Percentiles rank a stretch among this genome's conserved stretches.
phyloP scores from a whole-genome alignment of 1,140 invertebrate genomes.

The Drosophila ohnishii region DNA sequence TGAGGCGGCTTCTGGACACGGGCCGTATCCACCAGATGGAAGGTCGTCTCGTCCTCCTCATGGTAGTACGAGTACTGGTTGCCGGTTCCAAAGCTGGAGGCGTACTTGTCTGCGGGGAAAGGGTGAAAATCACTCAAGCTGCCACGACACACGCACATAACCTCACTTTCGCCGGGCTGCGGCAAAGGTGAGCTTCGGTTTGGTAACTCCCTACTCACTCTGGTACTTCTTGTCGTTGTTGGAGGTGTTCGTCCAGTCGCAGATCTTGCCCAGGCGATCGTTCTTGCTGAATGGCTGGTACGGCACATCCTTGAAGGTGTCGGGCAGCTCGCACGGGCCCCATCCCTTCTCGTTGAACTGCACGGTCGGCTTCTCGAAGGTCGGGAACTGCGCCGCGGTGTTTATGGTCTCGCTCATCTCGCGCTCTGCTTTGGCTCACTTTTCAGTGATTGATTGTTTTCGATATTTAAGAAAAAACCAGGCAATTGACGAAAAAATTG shows the following conservation, averaged over 20 bases:
- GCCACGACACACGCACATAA: constrained; percentile 76
- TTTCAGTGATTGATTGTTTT: constrained; percentile 29
- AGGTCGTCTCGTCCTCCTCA: constrained; percentile 99
- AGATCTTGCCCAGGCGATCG: constrained; percentile 98
- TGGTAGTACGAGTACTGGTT: constrained; percentile 99
- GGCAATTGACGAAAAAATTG: constrained; percentile 20
- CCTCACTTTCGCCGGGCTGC: constrained; percentile 56
- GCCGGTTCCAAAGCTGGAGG: constrained; percentile 96
- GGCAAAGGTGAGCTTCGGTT: constrained; percentile 7
- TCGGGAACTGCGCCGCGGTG: constrained; percentile 65
- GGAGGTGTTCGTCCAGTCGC: constrained; percentile 98
- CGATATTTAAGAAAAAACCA: constrained; percentile 16
- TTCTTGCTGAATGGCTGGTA: constrained; percentile 99
- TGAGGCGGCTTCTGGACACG: constrained; percentile 95
- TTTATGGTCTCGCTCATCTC: constrained; percentile 81
- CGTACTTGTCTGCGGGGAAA: constrained; percentile 92
- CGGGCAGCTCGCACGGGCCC: constrained; percentile 97
- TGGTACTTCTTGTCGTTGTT: constrained; percentile 97
- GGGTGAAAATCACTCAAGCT: constrained; percentile 20
- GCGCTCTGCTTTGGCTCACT: constrained; percentile 19
- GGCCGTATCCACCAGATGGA: constrained; percentile 98
- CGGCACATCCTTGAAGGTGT: constrained; percentile 98
- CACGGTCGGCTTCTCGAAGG: constrained; percentile 79
- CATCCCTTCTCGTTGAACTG: constrained; percentile 88
- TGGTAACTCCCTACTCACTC: constrained; percentile 87